Evolutionary conservation across 2,888 invertebrate genomes (phyloP), one percentile per base, ranked within the genome.

Genomic region (Coremacera marginata): DNA sequence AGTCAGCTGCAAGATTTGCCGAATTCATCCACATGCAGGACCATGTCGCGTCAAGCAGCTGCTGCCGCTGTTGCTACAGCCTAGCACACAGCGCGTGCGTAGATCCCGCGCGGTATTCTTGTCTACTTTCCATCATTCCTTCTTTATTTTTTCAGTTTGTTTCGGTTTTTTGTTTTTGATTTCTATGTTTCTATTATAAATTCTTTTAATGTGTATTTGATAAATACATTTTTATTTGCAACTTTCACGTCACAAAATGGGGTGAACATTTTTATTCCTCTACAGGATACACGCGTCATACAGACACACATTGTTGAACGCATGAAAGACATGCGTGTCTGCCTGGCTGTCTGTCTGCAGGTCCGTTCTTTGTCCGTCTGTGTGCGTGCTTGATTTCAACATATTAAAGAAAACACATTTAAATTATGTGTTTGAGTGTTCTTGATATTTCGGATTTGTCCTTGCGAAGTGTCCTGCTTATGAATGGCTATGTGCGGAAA

Each of bases 1-100:
- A 57, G 57, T 65, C 49, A 51, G 63, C 62, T 73, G 49, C 63
- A 63, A 31, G 73, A 63, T 73, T 49, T 27, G 11, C 51, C 22
- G 63, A 22, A 37, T 37, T 37, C 60, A 57, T 71, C 34, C 71
- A 19, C 63, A 52, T 73, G 73, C 73, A 73, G 73, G 73, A 73
- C 73, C 63, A 34, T 52, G 73, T 63, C 27, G 37, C 25, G 57
- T n/a, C 31, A 4, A 37, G 37, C 71, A 57, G 63, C 63, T n/a
- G 49, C 71, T 14, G 44, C 71, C 11, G 25, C 71, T 7, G 37
- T 27, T 9, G 71, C 57, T 22, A 57, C 31, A 22, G 70, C 34
- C 67, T 19, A 16, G n/a, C 25, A 27, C 22, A 37, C 68, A 68
- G 27, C 68, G 68, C 71, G 71, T 71, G 71, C 55, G 71, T 57